Evolutionary conservation across 2,113 vertebrate species (phyloP).

Genomic region (Halcyon senegalensis): DNA sequence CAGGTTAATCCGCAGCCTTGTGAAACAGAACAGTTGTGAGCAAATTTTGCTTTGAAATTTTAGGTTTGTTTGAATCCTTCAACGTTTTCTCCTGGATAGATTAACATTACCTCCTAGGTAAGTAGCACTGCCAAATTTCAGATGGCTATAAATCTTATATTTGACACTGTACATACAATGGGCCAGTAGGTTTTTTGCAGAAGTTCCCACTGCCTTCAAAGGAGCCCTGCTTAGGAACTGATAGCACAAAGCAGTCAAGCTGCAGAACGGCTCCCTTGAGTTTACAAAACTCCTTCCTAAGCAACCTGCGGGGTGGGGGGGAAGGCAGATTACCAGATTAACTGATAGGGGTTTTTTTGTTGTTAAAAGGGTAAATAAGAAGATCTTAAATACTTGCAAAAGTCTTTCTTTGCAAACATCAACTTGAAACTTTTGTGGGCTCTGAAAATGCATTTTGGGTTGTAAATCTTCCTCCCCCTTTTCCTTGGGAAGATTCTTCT

Average conservation of each 20-base stretch:
- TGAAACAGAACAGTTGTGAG: not conserved
- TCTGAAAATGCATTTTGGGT: slow-evolving; percentile 5
- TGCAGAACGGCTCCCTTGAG: not conserved
- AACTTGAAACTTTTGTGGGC: not conserved
- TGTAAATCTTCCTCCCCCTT: slow-evolving; percentile 23
- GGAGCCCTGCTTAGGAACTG: slow-evolving; percentile 30
- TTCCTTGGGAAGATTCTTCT: slow-evolving; percentile 57
- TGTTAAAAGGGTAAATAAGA: not conserved
- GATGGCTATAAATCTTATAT: not conserved
- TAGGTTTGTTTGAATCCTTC: not conserved
- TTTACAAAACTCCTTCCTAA: slow-evolving; percentile 46
- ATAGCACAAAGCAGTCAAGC: slow-evolving; percentile 25
- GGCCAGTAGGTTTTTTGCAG: not conserved
- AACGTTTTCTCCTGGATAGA: not conserved
- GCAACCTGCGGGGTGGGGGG: not conserved
- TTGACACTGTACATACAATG: not conserved
- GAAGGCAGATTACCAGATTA: slow-evolving; percentile 2
- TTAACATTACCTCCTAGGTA: not conserved
- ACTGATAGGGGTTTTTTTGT: not conserved
- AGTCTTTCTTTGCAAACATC: not conserved
- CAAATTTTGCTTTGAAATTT: not conserved
- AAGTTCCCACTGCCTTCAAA: slow-evolving; percentile 19
- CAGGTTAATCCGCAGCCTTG: not conserved
- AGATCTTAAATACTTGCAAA: not conserved
- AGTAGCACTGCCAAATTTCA: slow-evolving; percentile 2